These are phyloP conservation scores for Plutomurus gul DNA, from an alignment of 1,140 invertebrate species.

Conservation along the genomic window DNA sequence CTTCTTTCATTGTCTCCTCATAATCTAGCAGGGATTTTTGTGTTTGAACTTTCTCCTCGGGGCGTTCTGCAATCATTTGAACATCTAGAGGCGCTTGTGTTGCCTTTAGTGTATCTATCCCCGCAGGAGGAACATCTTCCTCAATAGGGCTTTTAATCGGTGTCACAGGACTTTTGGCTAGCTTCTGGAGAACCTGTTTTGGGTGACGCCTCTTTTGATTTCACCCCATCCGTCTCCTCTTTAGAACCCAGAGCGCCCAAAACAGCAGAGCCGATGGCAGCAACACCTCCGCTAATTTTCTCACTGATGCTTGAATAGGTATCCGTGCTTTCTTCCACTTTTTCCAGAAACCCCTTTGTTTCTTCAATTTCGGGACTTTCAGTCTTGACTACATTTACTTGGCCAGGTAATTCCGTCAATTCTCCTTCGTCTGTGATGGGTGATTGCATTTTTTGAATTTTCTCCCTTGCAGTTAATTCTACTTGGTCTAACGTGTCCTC, in stretches of 20 bases:
- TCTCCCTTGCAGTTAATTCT: neutral
- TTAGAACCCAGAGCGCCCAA: neutral
- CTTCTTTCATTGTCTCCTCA: constrained; percentile 30
- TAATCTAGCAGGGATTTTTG: constrained; percentile 30
- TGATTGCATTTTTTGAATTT: neutral
- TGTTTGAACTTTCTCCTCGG: neutral
- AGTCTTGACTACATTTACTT: neutral
- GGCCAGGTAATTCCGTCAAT: neutral
- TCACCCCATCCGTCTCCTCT: neutral
- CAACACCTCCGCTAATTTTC: constrained; percentile 12
- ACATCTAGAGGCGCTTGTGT: neutral
- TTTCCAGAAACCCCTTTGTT: neutral
- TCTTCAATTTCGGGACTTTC: constrained; percentile 15
- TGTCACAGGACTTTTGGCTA: neutral
- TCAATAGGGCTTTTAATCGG: neutral
- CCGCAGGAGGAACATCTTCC: neutral
- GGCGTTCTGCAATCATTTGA: neutral
- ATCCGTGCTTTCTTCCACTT: too few species aligned
- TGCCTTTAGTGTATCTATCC: neutral
- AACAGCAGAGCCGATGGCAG: neutral
- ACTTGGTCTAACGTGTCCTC: constrained; percentile 33
- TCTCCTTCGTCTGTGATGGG: neutral
- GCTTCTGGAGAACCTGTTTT: neutral
- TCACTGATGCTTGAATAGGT: neutral
- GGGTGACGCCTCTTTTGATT: neutral